These are phyloP conservation scores for Macrophya annulata DNA, from an alignment of 2,888 invertebrate species.

Conservation along the genomic window DNA sequence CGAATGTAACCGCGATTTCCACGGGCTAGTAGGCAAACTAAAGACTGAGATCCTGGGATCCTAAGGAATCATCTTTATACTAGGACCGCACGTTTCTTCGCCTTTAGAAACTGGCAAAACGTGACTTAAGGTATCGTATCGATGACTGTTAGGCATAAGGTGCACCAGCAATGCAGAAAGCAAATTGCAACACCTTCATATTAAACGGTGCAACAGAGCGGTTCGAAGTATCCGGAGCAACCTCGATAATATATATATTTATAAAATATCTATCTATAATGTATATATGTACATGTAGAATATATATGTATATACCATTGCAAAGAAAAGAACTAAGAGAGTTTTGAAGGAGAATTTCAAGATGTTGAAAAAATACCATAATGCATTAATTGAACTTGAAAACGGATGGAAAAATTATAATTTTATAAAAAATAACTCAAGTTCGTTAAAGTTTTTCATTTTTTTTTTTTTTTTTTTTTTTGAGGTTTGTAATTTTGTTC, in stretches of 20 bases:
- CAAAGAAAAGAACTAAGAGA: background rate
- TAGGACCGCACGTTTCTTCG: constrained; percentile 23
- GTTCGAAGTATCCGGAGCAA: constrained; percentile 38
- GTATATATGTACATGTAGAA: background rate
- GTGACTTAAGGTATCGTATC: constrained; percentile 38
- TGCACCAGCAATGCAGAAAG: constrained; percentile 11
- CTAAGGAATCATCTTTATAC: constrained; percentile 17
- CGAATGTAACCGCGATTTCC: constrained; percentile 30
- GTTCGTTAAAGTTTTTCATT: too few relatives aligned
- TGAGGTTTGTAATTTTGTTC: background rate
- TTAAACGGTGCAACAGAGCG: constrained; percentile 47
- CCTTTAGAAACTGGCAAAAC: constrained; percentile 37
- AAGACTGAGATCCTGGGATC: constrained; percentile 44
- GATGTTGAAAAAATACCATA: too few relatives aligned
- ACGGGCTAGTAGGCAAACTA: constrained; percentile 42
- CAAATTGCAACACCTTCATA: constrained; percentile 46
- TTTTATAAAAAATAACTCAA: background rate
- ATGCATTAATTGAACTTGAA: background rate
- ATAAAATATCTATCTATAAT: background rate
- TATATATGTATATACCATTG: background rate
- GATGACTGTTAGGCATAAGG: constrained; percentile 4
- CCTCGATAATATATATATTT: constrained; percentile 19
- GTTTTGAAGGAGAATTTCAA: background rate
- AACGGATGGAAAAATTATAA: background rate
- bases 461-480: background rate